Evolutionary conservation across 2,113 vertebrate species (phyloP), one percentile per base, ranked within the genome.

Genomic region (Seriola rivoliana): DNA sequence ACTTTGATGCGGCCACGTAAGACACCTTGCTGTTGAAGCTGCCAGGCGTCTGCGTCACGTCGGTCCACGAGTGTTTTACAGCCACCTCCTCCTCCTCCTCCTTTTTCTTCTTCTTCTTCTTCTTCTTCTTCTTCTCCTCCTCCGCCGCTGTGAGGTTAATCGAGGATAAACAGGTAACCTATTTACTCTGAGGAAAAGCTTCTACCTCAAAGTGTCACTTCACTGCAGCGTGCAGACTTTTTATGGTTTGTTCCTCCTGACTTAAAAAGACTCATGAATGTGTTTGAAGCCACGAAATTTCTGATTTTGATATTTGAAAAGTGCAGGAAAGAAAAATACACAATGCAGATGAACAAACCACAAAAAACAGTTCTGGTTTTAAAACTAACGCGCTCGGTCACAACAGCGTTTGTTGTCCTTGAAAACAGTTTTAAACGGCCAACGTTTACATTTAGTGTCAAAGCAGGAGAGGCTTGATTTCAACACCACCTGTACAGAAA

Each of bases 1-100:
- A 21, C 69, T 86, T 82, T 66, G 78, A 87, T 80, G 72, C n/a
- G 44, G 50, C 66, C 8, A 23, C 74, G 25, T 63, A 54, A 63
- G 57, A 75, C 72, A 10, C 32, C 46, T 72, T 67, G 50, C 42
- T 19, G 46, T 4, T 65, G 16, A 65, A 75, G 19, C 58, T 29
- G 71, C 57, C 52, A 50, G 54, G 63, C 12, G 8, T 6, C 11
- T 11, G 7, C 0, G 23, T 70, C 16, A 66, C 16, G 2, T 44
- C 10, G 7, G 50, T 57, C 46, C 63, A 17, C 16, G 32, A 36
- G 62, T 23, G 71, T 55, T 63, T 75, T 16, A 1, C 19, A 19
- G 21, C 36, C 50, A 63, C 42, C 46, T 42, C 38, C 38, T 38
- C 38, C 38, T 38, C 38, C 38, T 38, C 38, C 38, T 38, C 38